These are phyloP conservation scores for Margaritifera margaritifera DNA, from an alignment of 2,888 invertebrate genomes.

Conservation along the genomic window DNA sequence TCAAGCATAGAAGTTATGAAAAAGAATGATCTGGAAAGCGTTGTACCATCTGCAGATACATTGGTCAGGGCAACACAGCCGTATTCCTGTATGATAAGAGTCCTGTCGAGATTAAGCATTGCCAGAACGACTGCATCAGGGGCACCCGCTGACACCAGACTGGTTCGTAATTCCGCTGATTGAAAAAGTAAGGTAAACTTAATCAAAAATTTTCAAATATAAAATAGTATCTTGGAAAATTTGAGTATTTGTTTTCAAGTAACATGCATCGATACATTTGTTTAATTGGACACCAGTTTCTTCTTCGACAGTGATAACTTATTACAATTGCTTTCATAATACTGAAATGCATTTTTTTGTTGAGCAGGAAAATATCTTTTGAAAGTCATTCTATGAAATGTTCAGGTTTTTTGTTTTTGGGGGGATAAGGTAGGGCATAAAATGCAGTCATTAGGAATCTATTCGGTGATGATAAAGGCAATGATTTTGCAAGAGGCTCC, in stretches of 20 bases:
- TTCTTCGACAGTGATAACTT: no score
- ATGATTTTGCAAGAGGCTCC: no score
- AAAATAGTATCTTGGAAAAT: background rate
- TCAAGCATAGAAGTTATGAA: background rate
- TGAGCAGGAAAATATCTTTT: no score
- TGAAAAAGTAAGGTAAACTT: background rate
- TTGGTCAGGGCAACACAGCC: conserved; percentile 59
- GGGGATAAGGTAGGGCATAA: no score
- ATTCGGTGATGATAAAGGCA: no score
- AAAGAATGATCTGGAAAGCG: background rate
- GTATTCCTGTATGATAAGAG: conserved; percentile 42
- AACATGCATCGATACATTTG: background rate
- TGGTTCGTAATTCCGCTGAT: conserved; percentile 44
- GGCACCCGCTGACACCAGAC: conserved; percentile 45
- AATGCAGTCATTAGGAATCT: no score
- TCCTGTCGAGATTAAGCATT: conserved; percentile 49
- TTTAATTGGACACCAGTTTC: no score
- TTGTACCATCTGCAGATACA: conserved; percentile 55
- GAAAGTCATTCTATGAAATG: no score
- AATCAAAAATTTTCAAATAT: no score
- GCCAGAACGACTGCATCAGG: conserved; percentile 51
- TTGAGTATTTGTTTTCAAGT: background rate
- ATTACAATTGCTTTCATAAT: no score
- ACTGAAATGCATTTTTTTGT: no score
- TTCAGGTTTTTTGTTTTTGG: no score